Percentiles rank a stretch among this genome's conserved stretches.
phyloP scores from a whole-genome alignment of 2,888 invertebrate species.

The Nebria brevicollis region DNA sequence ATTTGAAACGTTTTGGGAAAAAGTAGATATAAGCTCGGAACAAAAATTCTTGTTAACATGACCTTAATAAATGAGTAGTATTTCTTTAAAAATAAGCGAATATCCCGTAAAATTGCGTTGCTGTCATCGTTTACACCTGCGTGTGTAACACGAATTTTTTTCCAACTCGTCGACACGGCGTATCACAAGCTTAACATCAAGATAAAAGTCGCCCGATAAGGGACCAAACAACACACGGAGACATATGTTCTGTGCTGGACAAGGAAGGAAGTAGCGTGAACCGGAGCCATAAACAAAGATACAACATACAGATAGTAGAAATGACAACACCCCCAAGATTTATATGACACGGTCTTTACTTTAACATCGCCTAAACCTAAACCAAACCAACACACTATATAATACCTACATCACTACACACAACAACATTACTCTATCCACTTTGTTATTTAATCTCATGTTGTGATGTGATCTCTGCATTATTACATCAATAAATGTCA shows the following conservation, averaged over 20 bases:
- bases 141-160: slow-evolving; percentile 8
- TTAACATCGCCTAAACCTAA: slow-evolving; percentile 6
- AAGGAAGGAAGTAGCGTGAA: slow-evolving; percentile 42
- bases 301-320: slow-evolving; percentile 38
- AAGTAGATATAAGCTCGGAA: background rate
- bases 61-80: background rate
- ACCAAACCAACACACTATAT: background rate
- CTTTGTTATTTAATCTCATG: background rate
- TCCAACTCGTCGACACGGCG: slow-evolving; percentile 9
- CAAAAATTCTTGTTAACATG: background rate
- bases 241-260: slow-evolving; percentile 35
- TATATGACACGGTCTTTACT: slow-evolving; percentile 27
- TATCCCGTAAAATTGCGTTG: background rate
- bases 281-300: slow-evolving; percentile 41
- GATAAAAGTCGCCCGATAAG: slow-evolving; percentile 16
- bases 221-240: slow-evolving; percentile 20
- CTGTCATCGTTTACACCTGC: slow-evolving; percentile 9
- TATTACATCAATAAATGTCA: background rate
- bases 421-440: background rate
- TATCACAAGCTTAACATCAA: slow-evolving; percentile 17
- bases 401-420: background rate
- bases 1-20: background rate
- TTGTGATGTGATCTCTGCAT: background rate
- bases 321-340: slow-evolving; percentile 46
- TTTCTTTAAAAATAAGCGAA: background rate